Evolutionary conservation across 2,113 vertebrate species (phyloP), one percentile per base, ranked within the genome.

Genomic region (Puntigrus tetrazona): DNA sequence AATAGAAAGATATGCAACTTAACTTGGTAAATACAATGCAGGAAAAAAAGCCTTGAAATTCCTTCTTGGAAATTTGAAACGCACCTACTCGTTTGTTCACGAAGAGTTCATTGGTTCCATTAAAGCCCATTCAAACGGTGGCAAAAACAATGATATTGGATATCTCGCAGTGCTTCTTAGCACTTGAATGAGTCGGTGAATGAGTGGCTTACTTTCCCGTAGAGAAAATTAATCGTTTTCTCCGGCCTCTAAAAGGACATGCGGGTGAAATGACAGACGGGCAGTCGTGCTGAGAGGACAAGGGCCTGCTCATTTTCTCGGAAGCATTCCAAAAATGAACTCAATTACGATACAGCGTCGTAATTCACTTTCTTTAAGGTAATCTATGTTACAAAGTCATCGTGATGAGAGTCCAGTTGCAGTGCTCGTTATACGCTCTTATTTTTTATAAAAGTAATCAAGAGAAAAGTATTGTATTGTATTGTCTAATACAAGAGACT

Each of bases 151-250:
- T 25, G 34, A 59, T 41, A 78, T 6, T 41, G 29, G 20, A 55
- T 77, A 55, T 77, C 74, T 77, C 34, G 76, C 76, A 27, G 52
- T 41, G 76, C 22, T 61, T 38, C 9, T 78, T n/a, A 25, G 75
- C 7, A 78, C 14, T 10, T 67, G 73, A 52, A 25, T 36, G 59
- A 84, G 41, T 65, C 70, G 27, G 57, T 38, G 31, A 29, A 29
- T 50, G 36, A 77, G 83, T 69, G 50, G 61, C 74, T 75, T 75
- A 77, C 70, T 86, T 50, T 75, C 76, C 57, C 31, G 55, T 72
- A 75, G 81, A 29, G 67, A 74, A 78, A 86, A 84, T 57, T 22
- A 80, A 74, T 86, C 67, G 47, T 27, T 83, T 86, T 75, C 52
- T 74, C n/a, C 31, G 4, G 8, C 65, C 41, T 47, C 34, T n/a